A percentile compares a stretch with the other conserved stretches of the same genome.
phyloP scores from a whole-genome alignment of 1,140 invertebrate genomes.

The Lordiphosa clarofinis region DNA sequence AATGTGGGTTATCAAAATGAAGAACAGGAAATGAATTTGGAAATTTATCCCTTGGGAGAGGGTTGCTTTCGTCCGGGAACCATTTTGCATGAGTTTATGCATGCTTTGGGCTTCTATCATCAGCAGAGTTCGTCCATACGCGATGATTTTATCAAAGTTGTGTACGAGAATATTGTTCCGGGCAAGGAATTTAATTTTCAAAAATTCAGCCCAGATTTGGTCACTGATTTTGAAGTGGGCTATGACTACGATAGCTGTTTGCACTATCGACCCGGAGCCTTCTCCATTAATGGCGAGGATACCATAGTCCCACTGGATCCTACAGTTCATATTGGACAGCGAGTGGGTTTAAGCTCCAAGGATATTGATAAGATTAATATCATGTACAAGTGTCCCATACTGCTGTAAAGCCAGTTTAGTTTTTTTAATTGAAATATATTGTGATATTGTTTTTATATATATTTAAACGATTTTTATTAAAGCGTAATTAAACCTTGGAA shows the following conservation, averaged over 20 bases:
- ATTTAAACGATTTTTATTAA: constrained; percentile 33
- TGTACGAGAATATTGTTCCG: constrained; percentile 82
- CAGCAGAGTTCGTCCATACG: constrained; percentile 84
- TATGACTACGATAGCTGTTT: constrained; percentile 88
- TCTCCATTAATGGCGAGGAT: constrained; percentile 85
- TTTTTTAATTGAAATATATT: constrained; percentile 16
- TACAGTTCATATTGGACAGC: constrained; percentile 82
- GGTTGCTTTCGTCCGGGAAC: constrained; percentile 82
- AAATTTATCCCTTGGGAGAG: constrained; percentile 71
- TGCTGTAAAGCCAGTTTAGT: constrained; percentile 28
- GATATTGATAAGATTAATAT: constrained; percentile 80
- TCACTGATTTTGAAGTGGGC: constrained; percentile 80
- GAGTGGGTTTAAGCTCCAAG: constrained; percentile 83
- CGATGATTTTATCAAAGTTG: constrained; percentile 82
- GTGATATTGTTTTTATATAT: constrained; percentile 36
- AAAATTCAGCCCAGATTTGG: constrained; percentile 78
- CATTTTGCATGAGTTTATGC: constrained; percentile 85
- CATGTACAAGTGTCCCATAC: constrained; percentile 71
- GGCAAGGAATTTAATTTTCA: constrained; percentile 83
- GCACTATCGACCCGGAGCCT: constrained; percentile 88
- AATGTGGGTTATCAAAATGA: constrained; percentile 81
- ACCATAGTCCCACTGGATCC: constrained; percentile 83
- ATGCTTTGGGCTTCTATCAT: constrained; percentile 83
- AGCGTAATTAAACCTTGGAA: constrained; percentile 22
- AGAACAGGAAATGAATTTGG: constrained; percentile 81